phyloP scores from a whole-genome alignment of 2,888 invertebrate species.

The Frankliniella fusca region DNA sequence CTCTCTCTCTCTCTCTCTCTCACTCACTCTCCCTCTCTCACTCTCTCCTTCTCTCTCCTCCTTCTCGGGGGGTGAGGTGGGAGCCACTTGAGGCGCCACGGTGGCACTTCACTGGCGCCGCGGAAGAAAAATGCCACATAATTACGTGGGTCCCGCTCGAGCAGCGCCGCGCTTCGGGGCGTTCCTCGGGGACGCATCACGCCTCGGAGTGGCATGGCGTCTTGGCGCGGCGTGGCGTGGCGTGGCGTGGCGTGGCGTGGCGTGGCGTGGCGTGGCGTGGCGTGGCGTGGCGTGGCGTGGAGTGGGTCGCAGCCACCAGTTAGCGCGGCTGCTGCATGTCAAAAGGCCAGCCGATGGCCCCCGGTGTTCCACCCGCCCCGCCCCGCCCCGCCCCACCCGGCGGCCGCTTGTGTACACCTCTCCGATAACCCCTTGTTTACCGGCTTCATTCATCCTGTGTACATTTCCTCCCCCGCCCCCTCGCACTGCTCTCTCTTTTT shows the following conservation, averaged over 20 bases:
- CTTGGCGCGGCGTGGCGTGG: background rate
- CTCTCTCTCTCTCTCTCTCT: background rate
- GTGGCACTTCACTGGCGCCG: conserved; percentile 44
- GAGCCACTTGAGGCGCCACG: background rate
- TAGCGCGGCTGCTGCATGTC: too few species aligned
- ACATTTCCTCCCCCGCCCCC: conserved; percentile 7
- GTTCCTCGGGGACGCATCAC: too few species aligned
- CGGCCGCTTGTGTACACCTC: conserved; percentile 39
- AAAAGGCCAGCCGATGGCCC: too few species aligned
- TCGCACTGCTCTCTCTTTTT: too few species aligned
- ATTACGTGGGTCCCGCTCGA: background rate
- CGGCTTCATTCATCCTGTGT: conserved; percentile 33
- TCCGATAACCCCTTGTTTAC: conserved; percentile 37
- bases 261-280: background rate
- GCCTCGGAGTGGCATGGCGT: background rate
- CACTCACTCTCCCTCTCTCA: background rate
- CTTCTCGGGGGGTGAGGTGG: too few species aligned
- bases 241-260: background rate
- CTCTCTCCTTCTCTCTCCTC: background rate
- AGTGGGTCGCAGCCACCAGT: background rate
- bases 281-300: background rate
- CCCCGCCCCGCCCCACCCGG: background rate
- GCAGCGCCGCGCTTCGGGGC: too few species aligned
- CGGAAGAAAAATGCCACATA: conserved; percentile 47
- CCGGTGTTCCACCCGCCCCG: too few species aligned